Evolutionary conservation across 64 coral and sea anemone species (phyloP), one percentile per base, ranked within the genome.

Genomic region (Montipora sp.): DNA sequence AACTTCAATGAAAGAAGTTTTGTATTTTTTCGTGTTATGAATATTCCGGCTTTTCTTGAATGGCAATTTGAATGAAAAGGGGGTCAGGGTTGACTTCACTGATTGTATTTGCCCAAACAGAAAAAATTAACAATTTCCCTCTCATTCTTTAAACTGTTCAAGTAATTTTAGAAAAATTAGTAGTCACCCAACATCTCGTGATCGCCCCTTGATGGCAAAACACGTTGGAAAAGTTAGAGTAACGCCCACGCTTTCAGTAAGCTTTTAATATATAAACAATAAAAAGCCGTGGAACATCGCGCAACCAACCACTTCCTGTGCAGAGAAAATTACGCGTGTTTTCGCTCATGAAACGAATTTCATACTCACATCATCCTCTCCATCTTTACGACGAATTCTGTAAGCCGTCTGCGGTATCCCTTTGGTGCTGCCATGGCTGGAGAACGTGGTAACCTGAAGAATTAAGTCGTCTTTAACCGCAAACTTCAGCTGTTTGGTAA

Each of bases 401-500:
- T 94, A 99, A 12, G 98, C 95, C 19, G 84, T 96, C 53, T 99
- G 98, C 63, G 95, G 94, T 14, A 94, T 92, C 15, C 98, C 98
- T 92, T 99, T 99, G 5, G 95, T 94, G 77, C 92, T 93, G 7
- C 98, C 98, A 47, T 99, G 95, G 46, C 90, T 93, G 15, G 98
- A 99, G 69, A 92, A 79, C 7, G 98, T 79, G 9, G 95, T 92
- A 12, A 94, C 92, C 89, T 99, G 94, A 19, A 87, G 60, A 57
- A 99, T 80, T 13, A 99, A 93, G 75, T 93, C 98, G 51, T 99
- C 98, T 92, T 96, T 94, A 49, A 99, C 98, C 50, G 98, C 98
- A 85, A 99, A 76, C 55, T 96, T 96, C n/a, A 99, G 87, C 85
- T 99, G 98, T 72, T 92, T 96, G 24, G 84, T n/a, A 91, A 99